Evolutionary conservation across 2,113 vertebrate genomes (phyloP).

Genomic region (Paracyprichromis sp.): DNA sequence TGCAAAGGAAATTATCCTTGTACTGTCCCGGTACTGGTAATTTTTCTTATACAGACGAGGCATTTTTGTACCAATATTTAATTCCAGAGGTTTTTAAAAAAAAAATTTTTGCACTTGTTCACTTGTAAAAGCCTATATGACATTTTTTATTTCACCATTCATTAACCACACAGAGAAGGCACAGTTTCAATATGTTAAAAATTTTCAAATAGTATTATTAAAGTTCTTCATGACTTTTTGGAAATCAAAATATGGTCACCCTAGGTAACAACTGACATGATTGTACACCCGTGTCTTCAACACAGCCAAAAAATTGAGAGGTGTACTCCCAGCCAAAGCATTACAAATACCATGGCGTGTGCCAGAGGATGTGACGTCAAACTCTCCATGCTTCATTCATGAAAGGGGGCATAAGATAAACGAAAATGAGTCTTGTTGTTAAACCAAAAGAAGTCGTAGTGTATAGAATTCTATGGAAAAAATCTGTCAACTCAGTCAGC

Average conservation of each 20-base stretch:
- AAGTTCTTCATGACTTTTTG: neutral
- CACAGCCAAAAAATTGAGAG: neutral
- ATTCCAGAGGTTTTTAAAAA: neutral
- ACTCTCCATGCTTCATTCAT: neutral
- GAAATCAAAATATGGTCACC: neutral
- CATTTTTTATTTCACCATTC: neutral
- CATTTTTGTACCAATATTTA: neutral
- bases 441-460: neutral
- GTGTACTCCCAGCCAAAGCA: neutral
- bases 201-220: too few species aligned
- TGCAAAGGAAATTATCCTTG: neutral
- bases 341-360: neutral
- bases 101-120: accelerated
- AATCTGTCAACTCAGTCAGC: neutral
- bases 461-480: neutral
- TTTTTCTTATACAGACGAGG: neutral
- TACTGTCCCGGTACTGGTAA: neutral
- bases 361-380: neutral
- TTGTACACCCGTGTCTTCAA: neutral
- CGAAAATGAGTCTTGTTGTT: neutral
- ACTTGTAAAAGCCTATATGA: neutral
- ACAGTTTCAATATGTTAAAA: neutral
- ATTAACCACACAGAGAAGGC: neutral
- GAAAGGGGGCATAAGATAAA: neutral
- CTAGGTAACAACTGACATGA: neutral